Base-by-base conservation (phyloP, 2,888 invertebrate genomes). In the Andricus curvator region DNA sequence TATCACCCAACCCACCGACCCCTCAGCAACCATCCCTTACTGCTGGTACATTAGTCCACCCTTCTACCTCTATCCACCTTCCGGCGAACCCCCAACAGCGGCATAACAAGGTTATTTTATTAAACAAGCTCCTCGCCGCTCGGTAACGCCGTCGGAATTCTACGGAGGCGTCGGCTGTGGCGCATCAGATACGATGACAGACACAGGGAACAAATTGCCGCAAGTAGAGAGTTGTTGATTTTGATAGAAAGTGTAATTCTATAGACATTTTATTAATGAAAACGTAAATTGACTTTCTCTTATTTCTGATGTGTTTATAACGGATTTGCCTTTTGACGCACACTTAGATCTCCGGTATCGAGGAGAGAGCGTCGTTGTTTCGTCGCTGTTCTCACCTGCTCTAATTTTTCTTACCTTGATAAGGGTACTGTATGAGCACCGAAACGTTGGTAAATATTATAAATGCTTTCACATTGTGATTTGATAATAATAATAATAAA, bases 71-170 rank as follows among this genome's bases (percentile, higher is more conserved):
- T 51, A 41, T 62, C 81, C 29, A 41, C 74, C 66, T 64, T 29
- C 77, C 80, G 80, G 66, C 81, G 80, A 78, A 81, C 64, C 81
- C 76, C 81, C 81, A 62, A 82, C 85, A 86, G 86, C 84, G 83
- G 78, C 85, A 85, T 90, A 92, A 92, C 89, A 85, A 88, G 89
- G 88, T 91, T 91, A 91, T 91, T 91, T 92, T 90, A 91, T 91
- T 92, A 91, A 91, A 90, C 90, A 91, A 91, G 88, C 89, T 90
- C 89, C 87, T 85, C 85, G 83, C 82, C 81, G 84, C 85, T 83
- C 81, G 84, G 83, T 83, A 78, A 85, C 84, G 83, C 85, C 83
- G 70, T 56, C 78, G 81, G 81, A 83, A 85, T 84, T 85, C 79
- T 80, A 82, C 81, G 81, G 82, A 81, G 81, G 84, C 81, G 82